phyloP scores from a whole-genome alignment of 1,140 invertebrate species.

The Phortica variegata region DNA sequence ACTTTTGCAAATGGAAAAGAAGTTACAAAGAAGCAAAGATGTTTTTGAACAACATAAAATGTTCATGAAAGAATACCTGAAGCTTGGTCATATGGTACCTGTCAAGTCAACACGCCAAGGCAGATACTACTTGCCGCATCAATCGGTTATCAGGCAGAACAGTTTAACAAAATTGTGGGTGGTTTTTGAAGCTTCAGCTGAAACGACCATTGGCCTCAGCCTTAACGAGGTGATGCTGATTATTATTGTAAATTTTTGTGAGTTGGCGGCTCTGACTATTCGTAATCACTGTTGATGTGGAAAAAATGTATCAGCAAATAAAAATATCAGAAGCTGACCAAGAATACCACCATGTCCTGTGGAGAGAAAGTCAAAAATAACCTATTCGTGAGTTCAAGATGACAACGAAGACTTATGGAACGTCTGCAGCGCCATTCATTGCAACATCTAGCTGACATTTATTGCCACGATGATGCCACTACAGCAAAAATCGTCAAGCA shows the following conservation, averaged over 20 bases:
- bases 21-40: neutral
- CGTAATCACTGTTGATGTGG: conserved; percentile 34
- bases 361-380: neutral
- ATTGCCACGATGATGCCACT: conserved; percentile 31
- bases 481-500: conserved; percentile 31
- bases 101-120: too few relatives aligned
- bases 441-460: conserved; percentile 35
- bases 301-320: conserved; percentile 41
- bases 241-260: conserved; percentile 15
- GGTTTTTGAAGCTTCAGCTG: too few relatives aligned
- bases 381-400: conserved; percentile 14
- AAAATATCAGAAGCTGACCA: neutral
- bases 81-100: neutral
- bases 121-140: too few relatives aligned
- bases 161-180: too few relatives aligned
- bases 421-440: conserved; percentile 33
- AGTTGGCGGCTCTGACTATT: conserved; percentile 36
- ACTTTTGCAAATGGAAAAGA: neutral
- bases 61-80: neutral
- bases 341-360: neutral
- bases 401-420: conserved; percentile 45
- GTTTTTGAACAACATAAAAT: neutral
- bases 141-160: too few relatives aligned
- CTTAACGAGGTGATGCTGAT: neutral
- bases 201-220: neutral